Base-by-base conservation (phyloP, 2,888 invertebrate species). In the Scaptomyza reducta region DNA sequence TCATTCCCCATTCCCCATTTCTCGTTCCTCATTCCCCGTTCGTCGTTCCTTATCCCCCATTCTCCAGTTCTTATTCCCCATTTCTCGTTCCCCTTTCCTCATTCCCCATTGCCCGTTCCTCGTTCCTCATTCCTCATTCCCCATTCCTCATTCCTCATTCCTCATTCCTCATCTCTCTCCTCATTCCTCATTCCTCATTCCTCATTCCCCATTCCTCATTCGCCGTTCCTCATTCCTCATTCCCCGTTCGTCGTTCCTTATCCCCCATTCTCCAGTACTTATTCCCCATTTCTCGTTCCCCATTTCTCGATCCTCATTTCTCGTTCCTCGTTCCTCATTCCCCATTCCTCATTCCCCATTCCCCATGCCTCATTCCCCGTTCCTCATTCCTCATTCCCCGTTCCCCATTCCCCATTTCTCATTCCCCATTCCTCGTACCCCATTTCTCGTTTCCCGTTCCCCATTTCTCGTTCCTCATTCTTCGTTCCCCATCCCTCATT, bases 401-500 rank as follows among this genome's bases (percentile, higher is more conserved):
- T 45, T 38, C 47, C 57, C 2, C 44, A 10, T 45, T 11, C 51
- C 51, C 40, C 53, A 4, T 54, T 44, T 6, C 40, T 54, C 45
- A 6, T 40, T 41, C 6, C 27, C 47, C 63, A 50, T 74, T n/a
- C n/a, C n/a, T n/a, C n/a, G n/a, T n/a, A n/a, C 22, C 16, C 40
- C 69, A 51, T n/a, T n/a, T n/a, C n/a, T n/a, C n/a, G n/a, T n/a
- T 56, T 22, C 22, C 22, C 22, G 5, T 1, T 2, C 0, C 4
- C 22, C 22, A 22, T 22, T 22, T 4, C 22, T 5, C 22, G 22
- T 22, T 22, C 22, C 31, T n/a, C 31, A 10, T 31, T 27, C 10
- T 63, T 41, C 38, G 41, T 74, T 69, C 70, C 75, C 70, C 58
- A 75, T 64, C 47, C 53, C 0, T 29, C 22, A n/a, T n/a, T 80